Evolutionary conservation across 2,797 vertebrate genomes (phyloP).

Genomic region (Enteromius radiatus): DNA sequence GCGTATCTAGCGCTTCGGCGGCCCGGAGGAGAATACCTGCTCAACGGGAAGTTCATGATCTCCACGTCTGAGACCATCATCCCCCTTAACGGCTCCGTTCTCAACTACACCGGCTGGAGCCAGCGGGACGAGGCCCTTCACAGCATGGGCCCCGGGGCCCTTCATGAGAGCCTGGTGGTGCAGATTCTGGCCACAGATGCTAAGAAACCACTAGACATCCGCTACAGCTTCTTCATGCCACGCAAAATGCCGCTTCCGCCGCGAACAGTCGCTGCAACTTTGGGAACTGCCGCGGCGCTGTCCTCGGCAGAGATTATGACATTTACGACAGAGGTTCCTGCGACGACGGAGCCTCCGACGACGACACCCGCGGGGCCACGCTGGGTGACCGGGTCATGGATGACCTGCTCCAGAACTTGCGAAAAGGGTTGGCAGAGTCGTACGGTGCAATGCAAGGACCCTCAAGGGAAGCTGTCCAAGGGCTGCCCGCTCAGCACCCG

Average conservation of each 20-base stretch:
- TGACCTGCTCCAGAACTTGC: constrained; percentile 93
- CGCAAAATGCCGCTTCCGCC: constrained; percentile 68
- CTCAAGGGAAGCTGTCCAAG: constrained; percentile 88
- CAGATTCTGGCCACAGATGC: constrained; percentile 94
- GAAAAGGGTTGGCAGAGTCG: constrained; percentile 97
- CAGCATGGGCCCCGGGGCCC: constrained; percentile 90
- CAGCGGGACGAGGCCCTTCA: constrained; percentile 92
- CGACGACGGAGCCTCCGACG: constrained; percentile 64
- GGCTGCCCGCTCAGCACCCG: constrained; percentile 84
- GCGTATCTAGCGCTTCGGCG: constrained; percentile 93
- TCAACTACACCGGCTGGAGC: constrained; percentile 99
- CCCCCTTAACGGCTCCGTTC: constrained; percentile 90
- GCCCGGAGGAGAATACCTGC: constrained; percentile 88
- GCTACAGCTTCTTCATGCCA: constrained; percentile 94
- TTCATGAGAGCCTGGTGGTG: constrained; percentile 85
- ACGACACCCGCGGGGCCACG: constrained; percentile 71
- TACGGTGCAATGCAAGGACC: constrained; percentile 94
- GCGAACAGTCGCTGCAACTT: constrained; percentile 54
- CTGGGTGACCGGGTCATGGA: constrained; percentile 93
- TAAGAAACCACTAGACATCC: constrained; percentile 89
- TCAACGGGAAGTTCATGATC: constrained; percentile 98
- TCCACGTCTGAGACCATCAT: constrained; percentile 95
- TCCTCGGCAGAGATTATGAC: constrained; percentile 49
- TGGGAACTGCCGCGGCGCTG: constrained; percentile 44
- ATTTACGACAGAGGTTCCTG: constrained; percentile 48